Evolutionary conservation across 2,888 invertebrate species (phyloP), one percentile per base, ranked within the genome.

Genomic region (Melanotus villosus): DNA sequence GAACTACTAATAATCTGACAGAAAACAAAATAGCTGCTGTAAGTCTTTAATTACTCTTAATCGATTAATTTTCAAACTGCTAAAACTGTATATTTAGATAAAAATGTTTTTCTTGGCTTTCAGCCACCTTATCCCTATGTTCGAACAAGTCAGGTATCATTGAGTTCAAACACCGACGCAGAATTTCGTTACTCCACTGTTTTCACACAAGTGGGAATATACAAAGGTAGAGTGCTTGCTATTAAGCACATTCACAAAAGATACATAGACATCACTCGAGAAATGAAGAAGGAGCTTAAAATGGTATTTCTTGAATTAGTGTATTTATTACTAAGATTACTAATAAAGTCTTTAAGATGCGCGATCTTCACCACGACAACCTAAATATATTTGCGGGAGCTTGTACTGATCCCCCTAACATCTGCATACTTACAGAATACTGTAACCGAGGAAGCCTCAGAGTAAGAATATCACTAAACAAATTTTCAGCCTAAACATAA

Each of bases 261-360:
- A 81, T 92, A 92, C 64, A 92, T 97, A 14, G 97, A 97, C 78
- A 94, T 97, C 58, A 96, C 92, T 3, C 87, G 97, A 47, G 93
- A 93, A 80, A 95, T 97, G 88, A 96, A 96, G 82, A 97, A 95
- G 82, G 97, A 97, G 85, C 87, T 97, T 1, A 97, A 97, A 89
- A 90, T 94, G 86, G 94, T 94, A 83, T n/a, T n/a, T n/a, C n/a
- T n/a, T n/a, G n/a, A n/a, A n/a, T n/a, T n/a, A n/a, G n/a, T n/a
- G n/a, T n/a, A n/a, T n/a, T n/a, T n/a, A n/a, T n/a, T n/a, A 88
- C 89, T 84, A 32, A 38, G 1, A 1, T 1, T 5, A 32, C 6
- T 5, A 32, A 32, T 26, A 26, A 26, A 26, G 4, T 7, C 75
- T 83, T 82, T 21, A 82, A 97, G 96, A 92, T 97, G 89, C 89